Evolutionary conservation across 2,888 invertebrate species (phyloP), one percentile per base, ranked within the genome.

Genomic region (Orchesella flavescens): DNA sequence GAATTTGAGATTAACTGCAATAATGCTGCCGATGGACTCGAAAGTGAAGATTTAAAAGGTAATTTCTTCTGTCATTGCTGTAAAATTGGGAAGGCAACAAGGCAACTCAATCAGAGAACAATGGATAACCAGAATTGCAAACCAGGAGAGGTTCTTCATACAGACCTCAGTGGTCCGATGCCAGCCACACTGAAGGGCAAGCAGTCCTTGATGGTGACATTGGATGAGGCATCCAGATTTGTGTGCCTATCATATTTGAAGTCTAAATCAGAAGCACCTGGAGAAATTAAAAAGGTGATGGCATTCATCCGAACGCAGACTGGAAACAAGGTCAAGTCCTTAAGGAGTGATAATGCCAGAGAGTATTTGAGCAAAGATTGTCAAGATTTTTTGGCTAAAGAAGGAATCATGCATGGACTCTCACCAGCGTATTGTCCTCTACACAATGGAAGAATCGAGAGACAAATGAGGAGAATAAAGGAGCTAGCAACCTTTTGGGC

Each of bases 361-460:
- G 84, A 84, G 24, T 86, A 83, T 66, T 57, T 74, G 1, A 77
- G 68, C 46, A 19, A 49, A 1, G 78, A 86, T 15, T 88, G 89
- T 43, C 85, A 87, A 10, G 57, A 80, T 3, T 89, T 83, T 72
- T 68, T 89, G 43, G 86, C 86, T 80, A 73, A 63, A 15, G 75
- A 86, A 71, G 89, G 89, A 4, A 90, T 90, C n/a, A 59, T 63
- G 13, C 89, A 90, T 83, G 88, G 90, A 83, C 79, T 73, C n/a
- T 89, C 89, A 1, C 85, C 86, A 0, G 86, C 89, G 0, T 88
- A 90, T 53, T 89, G 87, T 0, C 89, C 89, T 1, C 86, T 90
- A 77, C 89, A 90, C 71, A 90, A 90, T 85, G 89, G 89, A 7
- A 66, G 46, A 34, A 89, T 89, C 0, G 90, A 90, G 68, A 53